phyloP scores from a whole-genome alignment of 2,797 vertebrate genomes.

The Onychomys torridus region DNA sequence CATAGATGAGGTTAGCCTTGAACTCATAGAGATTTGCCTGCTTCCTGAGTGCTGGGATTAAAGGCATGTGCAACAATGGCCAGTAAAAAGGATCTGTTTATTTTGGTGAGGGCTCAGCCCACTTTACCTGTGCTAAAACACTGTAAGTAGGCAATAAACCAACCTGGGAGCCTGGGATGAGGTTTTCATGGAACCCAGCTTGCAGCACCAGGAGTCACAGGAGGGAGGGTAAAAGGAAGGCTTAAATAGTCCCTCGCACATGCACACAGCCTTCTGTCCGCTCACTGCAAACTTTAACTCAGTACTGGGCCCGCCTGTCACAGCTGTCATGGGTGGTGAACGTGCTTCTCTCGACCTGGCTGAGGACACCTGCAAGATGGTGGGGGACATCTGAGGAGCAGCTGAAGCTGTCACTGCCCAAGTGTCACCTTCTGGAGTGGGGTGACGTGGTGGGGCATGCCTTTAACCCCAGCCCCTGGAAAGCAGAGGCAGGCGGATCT shows the following conservation, averaged over 20 bases:
- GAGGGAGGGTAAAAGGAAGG: too few relatives aligned
- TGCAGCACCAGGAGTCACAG: background rate
- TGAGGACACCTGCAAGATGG: background rate
- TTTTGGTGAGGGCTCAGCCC: background rate
- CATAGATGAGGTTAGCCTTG: background rate
- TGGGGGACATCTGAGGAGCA: background rate
- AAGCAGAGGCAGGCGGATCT: too few relatives aligned
- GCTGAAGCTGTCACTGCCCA: background rate
- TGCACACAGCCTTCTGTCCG: background rate
- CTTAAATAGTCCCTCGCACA: too few relatives aligned
- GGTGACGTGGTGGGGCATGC: too few relatives aligned
- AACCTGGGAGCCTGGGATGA: background rate
- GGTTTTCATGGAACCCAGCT: background rate
- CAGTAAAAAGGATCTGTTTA: background rate
- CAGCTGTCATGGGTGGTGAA: background rate
- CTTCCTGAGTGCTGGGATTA: background rate
- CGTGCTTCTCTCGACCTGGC: background rate
- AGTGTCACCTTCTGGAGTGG: background rate
- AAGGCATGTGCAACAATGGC: background rate
- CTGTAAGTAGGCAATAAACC: background rate
- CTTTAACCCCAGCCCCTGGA: too few relatives aligned
- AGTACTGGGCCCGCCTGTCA: background rate
- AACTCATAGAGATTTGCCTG: background rate
- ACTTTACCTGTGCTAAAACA: background rate
- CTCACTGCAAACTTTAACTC: background rate